Conservation (phyloP, 2,888 invertebrate species). For the Lepetodrilus schrolli region DNA sequence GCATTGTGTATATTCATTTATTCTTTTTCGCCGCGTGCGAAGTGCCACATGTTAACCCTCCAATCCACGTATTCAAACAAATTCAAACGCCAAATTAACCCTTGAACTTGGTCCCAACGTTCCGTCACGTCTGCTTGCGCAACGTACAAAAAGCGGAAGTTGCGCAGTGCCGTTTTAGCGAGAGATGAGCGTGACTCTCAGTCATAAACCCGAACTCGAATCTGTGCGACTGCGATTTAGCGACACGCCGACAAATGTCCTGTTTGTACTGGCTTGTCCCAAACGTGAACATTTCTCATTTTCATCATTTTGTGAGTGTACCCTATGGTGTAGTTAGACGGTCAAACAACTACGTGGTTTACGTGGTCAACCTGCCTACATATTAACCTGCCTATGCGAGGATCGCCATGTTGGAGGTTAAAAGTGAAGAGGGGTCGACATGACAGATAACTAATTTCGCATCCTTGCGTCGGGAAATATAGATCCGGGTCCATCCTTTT, state of each 20-base stretch:
- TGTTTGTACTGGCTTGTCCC: constrained; percentile 23
- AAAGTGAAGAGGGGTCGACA: neutral
- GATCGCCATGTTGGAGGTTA: neutral
- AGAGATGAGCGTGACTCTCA: neutral
- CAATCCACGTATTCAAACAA: constrained; percentile 9
- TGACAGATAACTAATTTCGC: neutral
- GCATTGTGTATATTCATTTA: neutral
- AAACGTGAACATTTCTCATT: constrained; percentile 23
- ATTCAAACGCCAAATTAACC: constrained; percentile 8
- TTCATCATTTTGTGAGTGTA: constrained; percentile 21
- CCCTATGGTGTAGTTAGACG: neutral
- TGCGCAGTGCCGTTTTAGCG: constrained; percentile 9
- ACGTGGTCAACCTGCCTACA: neutral
- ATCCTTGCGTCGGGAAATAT: neutral
- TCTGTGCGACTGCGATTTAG: neutral
- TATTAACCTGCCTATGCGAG: neutral
- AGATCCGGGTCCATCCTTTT: too few relatives aligned
- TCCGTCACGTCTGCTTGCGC: constrained; percentile 11
- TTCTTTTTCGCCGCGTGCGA: neutral
- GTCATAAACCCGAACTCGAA: neutral
- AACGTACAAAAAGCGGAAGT: constrained; percentile 22
- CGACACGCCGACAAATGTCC: neutral
- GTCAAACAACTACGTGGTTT: constrained; percentile 7
- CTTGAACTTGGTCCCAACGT: neutral
- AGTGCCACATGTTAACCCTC: constrained; percentile 18